These are phyloP conservation scores for Acanthurus lineatus DNA, from an alignment of 2,797 vertebrate species.

Conservation along the genomic window DNA sequence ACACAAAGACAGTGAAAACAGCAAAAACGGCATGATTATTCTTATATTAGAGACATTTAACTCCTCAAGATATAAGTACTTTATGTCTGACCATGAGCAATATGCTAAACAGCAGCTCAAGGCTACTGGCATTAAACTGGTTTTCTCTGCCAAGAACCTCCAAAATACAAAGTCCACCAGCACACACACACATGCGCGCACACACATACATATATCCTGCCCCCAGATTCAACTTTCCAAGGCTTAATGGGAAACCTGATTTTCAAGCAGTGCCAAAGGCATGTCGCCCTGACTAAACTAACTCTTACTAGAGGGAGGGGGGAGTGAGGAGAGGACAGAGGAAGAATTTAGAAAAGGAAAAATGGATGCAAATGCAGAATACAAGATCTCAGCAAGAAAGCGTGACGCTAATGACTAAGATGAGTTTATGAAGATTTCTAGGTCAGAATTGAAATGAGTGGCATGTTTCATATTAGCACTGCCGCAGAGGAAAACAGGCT, in stretches of 20 bases:
- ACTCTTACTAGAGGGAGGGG: slow-evolving; percentile 42
- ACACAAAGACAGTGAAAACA: not conserved
- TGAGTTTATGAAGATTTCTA: slow-evolving; percentile 46
- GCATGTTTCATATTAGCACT: slow-evolving; percentile 31
- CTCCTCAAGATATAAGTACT: not conserved
- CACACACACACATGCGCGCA: slow-evolving; percentile 32
- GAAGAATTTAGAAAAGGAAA: slow-evolving; percentile 45
- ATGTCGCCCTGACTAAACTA: slow-evolving; percentile 63
- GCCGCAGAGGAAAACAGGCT: slow-evolving; percentile 20
- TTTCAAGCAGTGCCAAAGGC: slow-evolving; percentile 76
- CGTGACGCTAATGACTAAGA: slow-evolving; percentile 34
- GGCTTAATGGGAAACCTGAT: slow-evolving; percentile 83
- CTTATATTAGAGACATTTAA: slow-evolving; percentile 2
- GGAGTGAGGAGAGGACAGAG: slow-evolving; percentile 40
- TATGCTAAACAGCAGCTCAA: slow-evolving; percentile 50
- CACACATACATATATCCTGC: slow-evolving; percentile 60
- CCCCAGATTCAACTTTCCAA: slow-evolving; percentile 85
- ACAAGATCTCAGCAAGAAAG: slow-evolving; percentile 39
- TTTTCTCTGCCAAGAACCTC: slow-evolving; percentile 44
- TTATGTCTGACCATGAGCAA: slow-evolving; percentile 26
- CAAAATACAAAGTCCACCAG: slow-evolving; percentile 47
- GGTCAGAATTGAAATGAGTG: slow-evolving; percentile 47
- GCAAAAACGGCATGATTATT: not conserved
- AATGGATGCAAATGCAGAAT: slow-evolving; percentile 49
- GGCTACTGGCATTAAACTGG: slow-evolving; percentile 34